Evolutionary conservation across 2,888 invertebrate species (phyloP).

Genomic region (Idaea biselata): DNA sequence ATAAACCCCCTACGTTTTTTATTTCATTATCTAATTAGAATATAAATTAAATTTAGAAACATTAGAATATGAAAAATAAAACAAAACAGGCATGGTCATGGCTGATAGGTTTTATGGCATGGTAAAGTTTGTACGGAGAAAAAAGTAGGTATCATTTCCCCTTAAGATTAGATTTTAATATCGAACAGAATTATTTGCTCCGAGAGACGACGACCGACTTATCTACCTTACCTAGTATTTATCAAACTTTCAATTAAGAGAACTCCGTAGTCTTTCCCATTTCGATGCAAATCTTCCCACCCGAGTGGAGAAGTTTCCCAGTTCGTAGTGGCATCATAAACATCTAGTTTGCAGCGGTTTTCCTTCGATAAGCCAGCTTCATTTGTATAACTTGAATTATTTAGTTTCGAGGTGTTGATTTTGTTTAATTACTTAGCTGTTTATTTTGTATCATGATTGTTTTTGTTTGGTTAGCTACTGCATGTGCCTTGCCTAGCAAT

Average conservation of each 20-base stretch:
- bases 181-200: constrained; percentile 31
- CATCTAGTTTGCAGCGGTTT: constrained; percentile 14
- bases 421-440: background rate
- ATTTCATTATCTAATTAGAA: too few species aligned
- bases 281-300: constrained; percentile 66
- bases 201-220: constrained; percentile 12
- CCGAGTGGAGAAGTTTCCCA: constrained; percentile 30
- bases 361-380: background rate
- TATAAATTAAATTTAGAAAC: too few species aligned
- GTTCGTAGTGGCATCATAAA: constrained; percentile 41
- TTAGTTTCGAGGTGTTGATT: background rate
- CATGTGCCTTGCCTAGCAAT: background rate
- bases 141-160: too few species aligned
- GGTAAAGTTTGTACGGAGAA: too few species aligned
- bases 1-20: too few species aligned
- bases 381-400: background rate
- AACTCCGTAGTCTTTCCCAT: constrained; percentile 57
- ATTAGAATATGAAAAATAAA: too few species aligned
- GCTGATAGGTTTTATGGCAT: too few species aligned
- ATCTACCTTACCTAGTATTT: constrained; percentile 29
- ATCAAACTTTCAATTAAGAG: constrained; percentile 72
- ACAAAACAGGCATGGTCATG: too few species aligned
- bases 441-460: background rate
- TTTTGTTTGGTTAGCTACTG: background rate
- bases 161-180: constrained; percentile 41